These are phyloP conservation scores for Triops cancriformis DNA, from an alignment of 1,140 invertebrate genomes.

Conservation along the genomic window DNA sequence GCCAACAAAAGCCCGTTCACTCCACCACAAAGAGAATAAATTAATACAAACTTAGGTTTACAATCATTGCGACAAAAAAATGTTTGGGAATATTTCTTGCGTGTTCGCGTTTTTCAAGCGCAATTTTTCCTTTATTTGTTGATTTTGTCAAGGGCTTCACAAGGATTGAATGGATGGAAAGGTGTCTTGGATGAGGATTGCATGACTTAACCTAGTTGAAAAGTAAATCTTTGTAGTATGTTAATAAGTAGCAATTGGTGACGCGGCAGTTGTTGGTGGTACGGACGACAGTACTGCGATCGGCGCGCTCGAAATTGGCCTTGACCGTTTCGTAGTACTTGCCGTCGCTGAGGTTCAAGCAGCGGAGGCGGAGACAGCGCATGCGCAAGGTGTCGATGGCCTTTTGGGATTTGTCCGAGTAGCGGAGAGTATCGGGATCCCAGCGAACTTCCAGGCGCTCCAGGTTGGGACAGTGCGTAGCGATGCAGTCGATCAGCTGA, in stretches of 20 bases:
- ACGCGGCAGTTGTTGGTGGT: slow-evolving; percentile 88
- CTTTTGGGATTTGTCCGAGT: slow-evolving; percentile 98
- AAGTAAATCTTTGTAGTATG: slow-evolving; percentile 86
- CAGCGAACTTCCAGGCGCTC: slow-evolving; percentile 90
- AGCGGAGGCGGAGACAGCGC: slow-evolving; percentile 74
- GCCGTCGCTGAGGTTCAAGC: slow-evolving; percentile 81
- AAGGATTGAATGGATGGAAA: background rate
- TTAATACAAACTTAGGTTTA: slow-evolving; percentile 15
- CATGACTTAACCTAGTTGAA: slow-evolving; percentile 60
- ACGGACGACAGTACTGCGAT: slow-evolving; percentile 87
- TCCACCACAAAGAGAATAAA: background rate
- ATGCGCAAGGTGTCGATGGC: slow-evolving; percentile 83
- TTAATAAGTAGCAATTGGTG: slow-evolving; percentile 80
- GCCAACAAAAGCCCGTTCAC: background rate
- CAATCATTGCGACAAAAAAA: slow-evolving; percentile 14
- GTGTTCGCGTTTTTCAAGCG: slow-evolving; percentile 1
- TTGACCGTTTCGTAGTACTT: slow-evolving; percentile 99
- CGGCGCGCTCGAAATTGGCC: slow-evolving; percentile 97
- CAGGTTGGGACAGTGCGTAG: slow-evolving; percentile 78
- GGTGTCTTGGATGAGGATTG: no score
- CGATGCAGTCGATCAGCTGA: slow-evolving; percentile 94
- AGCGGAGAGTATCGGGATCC: slow-evolving; percentile 96
- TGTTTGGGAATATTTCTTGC: background rate
- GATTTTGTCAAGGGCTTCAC: no score
- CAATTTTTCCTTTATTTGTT: background rate